Conservation (phyloP, 2,888 invertebrate species). For the Piscicola geometra region DNA sequence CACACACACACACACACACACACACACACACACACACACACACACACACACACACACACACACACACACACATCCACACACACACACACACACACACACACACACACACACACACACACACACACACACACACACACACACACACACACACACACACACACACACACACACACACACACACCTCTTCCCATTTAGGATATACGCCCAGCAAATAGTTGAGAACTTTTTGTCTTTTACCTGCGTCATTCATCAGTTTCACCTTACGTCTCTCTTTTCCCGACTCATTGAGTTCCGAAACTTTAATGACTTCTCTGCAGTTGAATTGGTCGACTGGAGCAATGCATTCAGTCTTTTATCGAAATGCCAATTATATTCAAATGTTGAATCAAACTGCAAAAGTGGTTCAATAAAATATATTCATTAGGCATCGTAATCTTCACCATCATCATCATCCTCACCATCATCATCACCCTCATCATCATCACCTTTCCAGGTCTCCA, state of each 20-base stretch:
- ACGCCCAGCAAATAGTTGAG: neutral
- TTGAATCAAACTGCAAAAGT: neutral
- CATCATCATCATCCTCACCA: too few relatives aligned
- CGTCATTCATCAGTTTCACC: neutral
- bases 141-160: slow-evolving; percentile 9
- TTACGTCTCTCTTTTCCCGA: too few relatives aligned
- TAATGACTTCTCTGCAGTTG: too few relatives aligned
- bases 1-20: slow-evolving; percentile 32
- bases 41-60: slow-evolving; percentile 27
- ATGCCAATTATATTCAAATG: neutral
- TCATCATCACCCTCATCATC: too few relatives aligned
- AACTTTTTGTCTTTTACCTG: neutral
- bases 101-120: slow-evolving; percentile 24
- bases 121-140: slow-evolving; percentile 24
- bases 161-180: slow-evolving; percentile 21
- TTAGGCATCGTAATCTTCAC: too few relatives aligned
- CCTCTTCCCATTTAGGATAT: neutral
- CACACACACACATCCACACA: slow-evolving; percentile 31
- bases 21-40: slow-evolving; percentile 31
- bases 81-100: slow-evolving; percentile 25
- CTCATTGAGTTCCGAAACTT: too few relatives aligned
- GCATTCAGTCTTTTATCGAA: neutral
- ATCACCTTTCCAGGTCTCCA: neutral
- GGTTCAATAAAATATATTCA: neutral
- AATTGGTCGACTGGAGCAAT: too few relatives aligned